Conservation (phyloP, 35 echinoderm and acorn worm species). For the Heliocidaris erythrogramma region DNA sequence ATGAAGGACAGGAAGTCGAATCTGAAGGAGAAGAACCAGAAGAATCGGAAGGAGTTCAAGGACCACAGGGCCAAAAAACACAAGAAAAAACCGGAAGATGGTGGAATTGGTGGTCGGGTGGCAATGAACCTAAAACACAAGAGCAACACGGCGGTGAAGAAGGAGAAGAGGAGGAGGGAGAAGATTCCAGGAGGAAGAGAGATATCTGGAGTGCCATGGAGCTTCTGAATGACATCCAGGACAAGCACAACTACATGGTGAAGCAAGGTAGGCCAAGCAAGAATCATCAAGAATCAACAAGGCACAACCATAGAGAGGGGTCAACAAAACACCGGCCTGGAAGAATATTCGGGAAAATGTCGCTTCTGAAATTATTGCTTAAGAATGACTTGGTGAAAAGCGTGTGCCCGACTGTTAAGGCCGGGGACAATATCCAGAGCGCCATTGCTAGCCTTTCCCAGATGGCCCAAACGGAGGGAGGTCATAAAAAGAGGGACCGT, state of each 20-base stretch:
- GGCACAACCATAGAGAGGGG: not conserved
- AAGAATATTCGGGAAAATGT: not conserved
- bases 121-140: not conserved
- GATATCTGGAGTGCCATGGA: not conserved
- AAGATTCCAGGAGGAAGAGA: not conserved
- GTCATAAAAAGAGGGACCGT: not conserved
- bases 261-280: not conserved
- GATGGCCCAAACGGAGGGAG: not conserved
- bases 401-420: not conserved
- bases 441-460: not conserved
- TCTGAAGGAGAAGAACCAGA: not conserved
- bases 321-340: not conserved
- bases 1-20: not conserved
- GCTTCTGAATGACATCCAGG: not conserved
- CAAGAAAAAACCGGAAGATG: not conserved
- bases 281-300: not conserved
- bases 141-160: not conserved
- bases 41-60: not conserved
- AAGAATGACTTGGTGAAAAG: not conserved
- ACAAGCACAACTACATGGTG: not conserved
- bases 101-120: not conserved
- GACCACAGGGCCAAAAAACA: not conserved
- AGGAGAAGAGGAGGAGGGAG: not conserved
- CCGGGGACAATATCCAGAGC: not conserved
- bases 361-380: not conserved